Conservation (phyloP, 2,888 invertebrate genomes). For the Drosophila leonis region DNA sequence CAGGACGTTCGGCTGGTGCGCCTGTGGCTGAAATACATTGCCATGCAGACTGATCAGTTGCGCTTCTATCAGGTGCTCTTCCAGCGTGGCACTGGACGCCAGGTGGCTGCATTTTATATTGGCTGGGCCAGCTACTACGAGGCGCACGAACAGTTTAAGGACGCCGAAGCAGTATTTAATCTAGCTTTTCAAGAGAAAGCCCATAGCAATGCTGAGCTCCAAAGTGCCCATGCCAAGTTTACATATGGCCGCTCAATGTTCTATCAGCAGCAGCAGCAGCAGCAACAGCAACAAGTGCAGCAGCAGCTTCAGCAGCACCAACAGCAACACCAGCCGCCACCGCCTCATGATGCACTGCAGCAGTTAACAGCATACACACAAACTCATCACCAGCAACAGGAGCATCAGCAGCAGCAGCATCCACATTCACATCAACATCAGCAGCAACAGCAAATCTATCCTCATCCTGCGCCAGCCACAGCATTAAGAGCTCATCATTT, state of each 20-base stretch:
- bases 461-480: conserved; percentile 22
- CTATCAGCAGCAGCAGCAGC: conserved; percentile 61
- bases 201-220: conserved; percentile 91
- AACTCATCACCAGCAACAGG: conserved; percentile 47
- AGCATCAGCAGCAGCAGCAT: conserved; percentile 54
- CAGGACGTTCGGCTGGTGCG: conserved; percentile 95
- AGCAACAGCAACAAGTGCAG: conserved; percentile 56
- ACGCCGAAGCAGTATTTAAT: conserved; percentile 93
- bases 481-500: conserved; percentile 35
- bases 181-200: conserved; percentile 92
- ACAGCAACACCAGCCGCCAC: conserved; percentile 46
- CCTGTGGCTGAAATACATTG: conserved; percentile 96
- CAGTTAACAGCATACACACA: conserved; percentile 66
- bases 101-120: conserved; percentile 93
- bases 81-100: conserved; percentile 92
- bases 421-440: conserved; percentile 38
- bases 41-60: conserved; percentile 90
- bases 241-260: conserved; percentile 87
- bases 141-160: conserved; percentile 91
- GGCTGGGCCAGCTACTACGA: conserved; percentile 96
- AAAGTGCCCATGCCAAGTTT: conserved; percentile 91
- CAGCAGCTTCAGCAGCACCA: conserved; percentile 56
- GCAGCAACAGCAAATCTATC: conserved; percentile 18
- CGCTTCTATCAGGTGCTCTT: conserved; percentile 93
- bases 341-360: conserved; percentile 59